Conservation (phyloP, 2,797 vertebrate species). For the Aeoliscus strigatus region DNA sequence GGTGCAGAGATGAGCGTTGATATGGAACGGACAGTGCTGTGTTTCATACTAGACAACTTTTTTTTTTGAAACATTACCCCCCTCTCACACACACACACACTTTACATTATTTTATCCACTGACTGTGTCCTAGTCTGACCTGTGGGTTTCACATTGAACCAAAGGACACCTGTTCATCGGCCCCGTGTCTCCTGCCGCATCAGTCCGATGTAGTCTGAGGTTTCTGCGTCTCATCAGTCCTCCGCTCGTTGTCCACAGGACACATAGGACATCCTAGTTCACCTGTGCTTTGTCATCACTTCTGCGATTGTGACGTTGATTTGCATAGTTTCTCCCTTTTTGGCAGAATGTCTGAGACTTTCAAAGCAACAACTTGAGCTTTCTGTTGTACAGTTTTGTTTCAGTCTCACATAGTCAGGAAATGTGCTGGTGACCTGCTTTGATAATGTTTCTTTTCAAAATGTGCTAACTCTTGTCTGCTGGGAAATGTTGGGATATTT, state of each 20-base stretch:
- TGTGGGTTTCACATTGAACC: slow-evolving; percentile 56
- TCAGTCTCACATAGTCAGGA: slow-evolving; percentile 50
- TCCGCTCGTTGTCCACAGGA: slow-evolving; percentile 30
- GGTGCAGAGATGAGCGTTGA: slow-evolving; percentile 23
- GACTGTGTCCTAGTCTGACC: slow-evolving; percentile 20
- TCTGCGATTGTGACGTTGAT: slow-evolving; percentile 54
- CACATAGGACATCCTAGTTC: slow-evolving; percentile 30
- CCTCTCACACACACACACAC: no score
- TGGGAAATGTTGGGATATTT: slow-evolving; percentile 69
- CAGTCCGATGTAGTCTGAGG: slow-evolving; percentile 2
- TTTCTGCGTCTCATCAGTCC: slow-evolving; percentile 21
- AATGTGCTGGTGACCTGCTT: slow-evolving; percentile 69
- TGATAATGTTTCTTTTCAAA: slow-evolving; percentile 64
- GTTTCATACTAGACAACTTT: no score
- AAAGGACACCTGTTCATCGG: slow-evolving; percentile 59
- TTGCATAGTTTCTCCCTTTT: slow-evolving; percentile 16
- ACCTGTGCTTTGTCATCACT: slow-evolving; percentile 53
- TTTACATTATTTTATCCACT: no score
- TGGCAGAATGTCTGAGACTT: slow-evolving; percentile 53
- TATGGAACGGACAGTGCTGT: no score
- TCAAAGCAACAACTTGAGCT: slow-evolving; percentile 53
- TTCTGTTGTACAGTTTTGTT: slow-evolving; percentile 64
- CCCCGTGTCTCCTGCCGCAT: slow-evolving; percentile 45
- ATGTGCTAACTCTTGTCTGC: slow-evolving; percentile 74
- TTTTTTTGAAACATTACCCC: no score